Evolutionary conservation across 2,888 invertebrate genomes (phyloP), one percentile per base, ranked within the genome.

Genomic region (Tetranychus piercei): DNA sequence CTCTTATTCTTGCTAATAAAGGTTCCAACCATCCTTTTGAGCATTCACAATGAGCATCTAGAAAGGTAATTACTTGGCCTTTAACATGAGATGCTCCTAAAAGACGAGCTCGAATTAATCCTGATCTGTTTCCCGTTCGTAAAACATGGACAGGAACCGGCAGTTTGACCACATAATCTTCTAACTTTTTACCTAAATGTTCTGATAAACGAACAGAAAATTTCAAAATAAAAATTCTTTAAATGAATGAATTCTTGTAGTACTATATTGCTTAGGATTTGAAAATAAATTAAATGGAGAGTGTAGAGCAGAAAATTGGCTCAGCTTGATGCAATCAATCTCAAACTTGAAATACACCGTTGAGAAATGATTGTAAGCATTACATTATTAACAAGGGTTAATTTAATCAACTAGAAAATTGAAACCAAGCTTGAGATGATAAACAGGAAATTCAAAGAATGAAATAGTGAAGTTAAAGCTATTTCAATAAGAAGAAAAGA

Each of bases 21-120:
- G 97, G 97, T 81, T 97, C 96, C 78, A 99, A 84, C 97, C 99
- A 99, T n/a, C 97, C 97, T 84, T 93, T 92, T 75, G 92, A 92
- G 81, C 96, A 96, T 83, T 99, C 97, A 83, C 96, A 97, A 83
- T 99, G 97, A 1, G 96, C 95, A 82, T 99, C 99, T 75, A 99
- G 85, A 85, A 99, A 99, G 18, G 95, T 96, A 79, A 95, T 81
- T 74, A 93, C 90, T 83, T 93, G 89, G 76, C 95, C 96, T 80
- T 87, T 89, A 8, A 93, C 94, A 82, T 92, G 89, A 81, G 91
- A 90, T 72, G 95, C 95, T 78, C 99, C 99, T 79, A 94, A 85
- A 76, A 99, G 86, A 78, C 99, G 87, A 6, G 99, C 97, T 79
- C 97, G 86, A 80, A 99, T 99, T 76, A 99, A 85, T 44, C 99